Evolutionary conservation across 2,888 invertebrate species (phyloP).

Genomic region (Hoplodrina ambigua): DNA sequence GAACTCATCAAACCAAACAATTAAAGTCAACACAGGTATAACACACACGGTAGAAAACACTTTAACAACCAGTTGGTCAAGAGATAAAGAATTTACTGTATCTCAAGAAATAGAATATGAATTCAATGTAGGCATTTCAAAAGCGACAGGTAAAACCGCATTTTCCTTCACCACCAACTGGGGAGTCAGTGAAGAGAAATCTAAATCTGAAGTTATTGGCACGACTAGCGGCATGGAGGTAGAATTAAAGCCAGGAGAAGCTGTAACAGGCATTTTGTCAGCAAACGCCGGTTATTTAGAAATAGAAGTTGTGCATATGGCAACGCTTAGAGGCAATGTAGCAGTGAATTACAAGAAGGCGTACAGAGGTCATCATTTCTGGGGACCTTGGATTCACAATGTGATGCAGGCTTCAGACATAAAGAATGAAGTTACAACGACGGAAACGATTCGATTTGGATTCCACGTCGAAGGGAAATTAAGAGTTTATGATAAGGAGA

Average conservation of each 20-base stretch:
- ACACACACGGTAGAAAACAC: conserved; percentile 80
- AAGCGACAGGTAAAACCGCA: conserved; percentile 73
- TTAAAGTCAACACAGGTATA: conserved; percentile 83
- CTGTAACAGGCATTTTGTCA: conserved; percentile 77
- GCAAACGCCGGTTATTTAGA: conserved; percentile 77
- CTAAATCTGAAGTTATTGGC: conserved; percentile 77
- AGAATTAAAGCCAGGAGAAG: conserved; percentile 77
- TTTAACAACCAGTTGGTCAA: conserved; percentile 77
- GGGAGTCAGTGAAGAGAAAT: conserved; percentile 78
- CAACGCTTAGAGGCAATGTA: conserved; percentile 76
- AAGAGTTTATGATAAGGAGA: conserved; percentile 77
- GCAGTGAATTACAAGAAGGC: conserved; percentile 77
- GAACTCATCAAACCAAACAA: conserved; percentile 74
- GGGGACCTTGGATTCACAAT: conserved; percentile 73
- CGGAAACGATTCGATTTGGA: conserved; percentile 75
- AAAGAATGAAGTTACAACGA: conserved; percentile 71
- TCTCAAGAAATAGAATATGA: conserved; percentile 79
- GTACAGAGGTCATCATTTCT: conserved; percentile 79
- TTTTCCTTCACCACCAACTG: conserved; percentile 76
- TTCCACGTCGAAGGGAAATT: conserved; percentile 77
- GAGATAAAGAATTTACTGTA: conserved; percentile 71
- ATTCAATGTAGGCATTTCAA: conserved; percentile 77
- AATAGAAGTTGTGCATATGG: conserved; percentile 75
- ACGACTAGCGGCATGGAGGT: conserved; percentile 78
- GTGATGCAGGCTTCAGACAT: conserved; percentile 70